phyloP scores from a whole-genome alignment of 2,888 invertebrate genomes.

The Phalangium opilio region DNA sequence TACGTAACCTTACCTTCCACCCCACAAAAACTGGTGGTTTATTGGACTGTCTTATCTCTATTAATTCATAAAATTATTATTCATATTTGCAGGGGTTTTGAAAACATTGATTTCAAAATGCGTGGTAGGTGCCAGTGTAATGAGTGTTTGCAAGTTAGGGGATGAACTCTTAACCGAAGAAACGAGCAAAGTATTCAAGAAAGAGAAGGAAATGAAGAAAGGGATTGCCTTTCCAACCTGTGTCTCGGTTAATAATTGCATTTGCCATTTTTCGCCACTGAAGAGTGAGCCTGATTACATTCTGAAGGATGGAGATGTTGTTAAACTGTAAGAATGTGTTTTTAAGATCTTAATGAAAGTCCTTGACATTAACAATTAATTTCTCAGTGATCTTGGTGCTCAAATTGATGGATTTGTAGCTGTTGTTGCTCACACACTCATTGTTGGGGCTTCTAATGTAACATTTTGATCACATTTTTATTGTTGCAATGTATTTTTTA shows the following conservation, averaged over 20 bases:
- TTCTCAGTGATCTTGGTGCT: constrained; percentile 90
- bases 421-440: constrained; percentile 88
- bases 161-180: constrained; percentile 76
- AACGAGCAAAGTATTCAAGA: constrained; percentile 91
- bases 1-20: too few species aligned
- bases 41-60: neutral
- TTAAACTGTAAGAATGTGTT: constrained; percentile 67
- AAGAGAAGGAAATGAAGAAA: constrained; percentile 94
- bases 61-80: too few species aligned
- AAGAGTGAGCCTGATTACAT: constrained; percentile 75
- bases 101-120: constrained; percentile 77
- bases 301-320: constrained; percentile 80
- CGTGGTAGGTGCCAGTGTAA: constrained; percentile 68
- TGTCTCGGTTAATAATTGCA: constrained; percentile 95
- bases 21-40: too few species aligned
- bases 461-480: too few species aligned
- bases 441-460: constrained; percentile 56
- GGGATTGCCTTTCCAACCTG: constrained; percentile 98
- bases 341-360: too few species aligned
- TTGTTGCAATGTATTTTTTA: too few species aligned
- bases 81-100: constrained; percentile 57
- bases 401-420: constrained; percentile 98
- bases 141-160: constrained; percentile 81
- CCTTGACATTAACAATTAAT: too few species aligned
- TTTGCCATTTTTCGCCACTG: constrained; percentile 96